phyloP scores from a whole-genome alignment of 2,888 invertebrate genomes.

The Lepas anatifera region DNA sequence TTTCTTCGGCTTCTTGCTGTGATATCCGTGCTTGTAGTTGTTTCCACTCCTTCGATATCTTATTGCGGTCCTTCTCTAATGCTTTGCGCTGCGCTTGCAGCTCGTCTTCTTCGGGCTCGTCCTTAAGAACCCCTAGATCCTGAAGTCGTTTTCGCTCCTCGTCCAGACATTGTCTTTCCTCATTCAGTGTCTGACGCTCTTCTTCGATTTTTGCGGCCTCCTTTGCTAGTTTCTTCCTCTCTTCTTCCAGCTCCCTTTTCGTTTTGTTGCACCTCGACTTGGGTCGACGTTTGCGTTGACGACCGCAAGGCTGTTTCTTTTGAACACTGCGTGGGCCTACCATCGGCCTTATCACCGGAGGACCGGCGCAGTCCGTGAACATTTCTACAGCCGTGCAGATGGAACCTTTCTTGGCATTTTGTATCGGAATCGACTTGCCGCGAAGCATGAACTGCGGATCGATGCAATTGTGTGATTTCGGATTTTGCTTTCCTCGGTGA shows the following conservation, averaged over 20 bases:
- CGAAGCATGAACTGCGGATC: background rate
- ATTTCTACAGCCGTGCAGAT: background rate
- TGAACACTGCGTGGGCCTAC: background rate
- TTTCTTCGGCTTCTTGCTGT: background rate
- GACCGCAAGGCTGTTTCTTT: no score
- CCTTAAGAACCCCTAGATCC: background rate
- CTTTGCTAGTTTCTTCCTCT: background rate
- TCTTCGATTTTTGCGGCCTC: background rate
- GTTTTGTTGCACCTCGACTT: no score
- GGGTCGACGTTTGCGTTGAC: no score
- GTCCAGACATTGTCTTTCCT: background rate
- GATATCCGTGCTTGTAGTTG: background rate
- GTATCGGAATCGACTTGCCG: background rate
- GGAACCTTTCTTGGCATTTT: background rate
- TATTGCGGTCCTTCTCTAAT: background rate
- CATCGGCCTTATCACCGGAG: background rate
- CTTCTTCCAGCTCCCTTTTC: background rate
- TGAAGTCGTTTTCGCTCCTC: background rate
- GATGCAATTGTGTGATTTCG: background rate
- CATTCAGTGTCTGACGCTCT: background rate
- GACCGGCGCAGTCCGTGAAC: background rate
- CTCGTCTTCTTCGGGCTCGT: background rate
- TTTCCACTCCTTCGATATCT: background rate
- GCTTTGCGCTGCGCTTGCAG: background rate
- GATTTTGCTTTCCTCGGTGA: no score